Conservation (phyloP, 2,113 vertebrate genomes). For the Arothron firmamentum region DNA sequence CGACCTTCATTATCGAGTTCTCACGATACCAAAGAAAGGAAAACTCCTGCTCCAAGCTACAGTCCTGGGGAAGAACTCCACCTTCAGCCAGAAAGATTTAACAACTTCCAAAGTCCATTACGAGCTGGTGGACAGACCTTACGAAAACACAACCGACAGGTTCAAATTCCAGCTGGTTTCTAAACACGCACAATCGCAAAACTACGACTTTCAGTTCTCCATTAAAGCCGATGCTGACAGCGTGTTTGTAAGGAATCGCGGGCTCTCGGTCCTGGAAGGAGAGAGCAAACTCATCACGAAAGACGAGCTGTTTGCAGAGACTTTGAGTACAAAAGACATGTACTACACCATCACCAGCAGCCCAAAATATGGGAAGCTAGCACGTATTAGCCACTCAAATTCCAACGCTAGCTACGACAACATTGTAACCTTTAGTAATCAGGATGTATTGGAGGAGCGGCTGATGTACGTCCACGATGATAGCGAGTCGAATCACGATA, state of each 20-base stretch:
- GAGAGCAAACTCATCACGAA: conserved; percentile 84
- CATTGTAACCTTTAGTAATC: conserved; percentile 77
- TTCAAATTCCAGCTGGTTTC: conserved; percentile 83
- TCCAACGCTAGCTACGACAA: conserved; percentile 72
- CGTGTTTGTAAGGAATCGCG: conserved; percentile 79
- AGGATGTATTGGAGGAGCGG: conserved; percentile 76
- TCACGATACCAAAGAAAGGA: conserved; percentile 80
- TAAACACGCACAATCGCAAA: conserved; percentile 79
- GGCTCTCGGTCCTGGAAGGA: conserved; percentile 82
- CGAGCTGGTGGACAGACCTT: conserved; percentile 71
- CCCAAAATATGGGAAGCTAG: conserved; percentile 81
- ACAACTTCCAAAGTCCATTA: conserved; percentile 77
- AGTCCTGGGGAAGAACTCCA: conserved; percentile 73
- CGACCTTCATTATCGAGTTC: conserved; percentile 78
- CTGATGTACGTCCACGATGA: conserved; percentile 87
- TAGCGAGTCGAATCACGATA: conserved; percentile 80
- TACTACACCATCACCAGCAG: conserved; percentile 77
- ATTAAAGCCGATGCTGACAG: conserved; percentile 79
- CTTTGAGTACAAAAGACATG: conserved; percentile 74
- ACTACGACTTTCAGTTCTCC: conserved; percentile 77
- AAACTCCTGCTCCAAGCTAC: conserved; percentile 76
- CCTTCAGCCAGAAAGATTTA: conserved; percentile 83
- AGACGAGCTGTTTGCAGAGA: conserved; percentile 80
- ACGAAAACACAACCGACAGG: conserved; percentile 74
- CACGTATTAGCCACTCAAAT: conserved; percentile 74